These are phyloP conservation scores for Pseudomugil tenellus DNA, from an alignment of 2,797 vertebrate genomes.

Conservation along the genomic window DNA sequence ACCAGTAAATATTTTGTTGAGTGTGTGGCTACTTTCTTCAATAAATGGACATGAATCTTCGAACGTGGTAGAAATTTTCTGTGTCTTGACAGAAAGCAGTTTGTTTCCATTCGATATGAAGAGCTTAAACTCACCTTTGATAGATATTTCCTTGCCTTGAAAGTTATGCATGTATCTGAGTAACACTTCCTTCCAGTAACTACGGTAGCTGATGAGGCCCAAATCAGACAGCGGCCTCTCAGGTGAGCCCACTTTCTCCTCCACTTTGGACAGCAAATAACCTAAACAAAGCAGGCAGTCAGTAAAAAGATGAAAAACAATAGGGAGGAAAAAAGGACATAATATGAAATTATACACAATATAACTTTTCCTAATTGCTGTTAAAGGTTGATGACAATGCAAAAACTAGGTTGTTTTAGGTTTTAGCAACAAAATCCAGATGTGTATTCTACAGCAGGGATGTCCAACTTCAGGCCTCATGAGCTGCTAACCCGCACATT, in stretches of 20 bases:
- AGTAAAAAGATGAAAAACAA: neutral
- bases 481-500: neutral
- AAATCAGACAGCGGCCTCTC: conserved; percentile 94
- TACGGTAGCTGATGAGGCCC: conserved; percentile 98
- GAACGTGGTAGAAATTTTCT: neutral
- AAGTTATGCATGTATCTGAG: conserved; percentile 95
- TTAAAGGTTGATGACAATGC: neutral
- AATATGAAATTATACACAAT: no score
- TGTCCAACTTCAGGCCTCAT: neutral
- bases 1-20: conserved; percentile 6
- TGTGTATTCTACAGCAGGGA: neutral
- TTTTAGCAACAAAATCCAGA: neutral
- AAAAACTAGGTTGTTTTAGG: neutral
- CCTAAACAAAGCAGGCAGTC: conserved; percentile 72
- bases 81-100: neutral
- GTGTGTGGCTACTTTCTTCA: neutral
- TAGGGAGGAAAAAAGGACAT: neutral
- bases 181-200: conserved; percentile 99
- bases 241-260: conserved; percentile 95
- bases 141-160: conserved; percentile 99
- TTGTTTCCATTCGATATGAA: neutral
- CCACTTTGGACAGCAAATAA: conserved; percentile 95
- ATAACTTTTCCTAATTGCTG: neutral
- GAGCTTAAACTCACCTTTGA: conserved; percentile 89
- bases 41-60: neutral